Evolutionary conservation across 2,888 invertebrate species (phyloP), one percentile per base, ranked within the genome.

Genomic region (Cephus runcator): DNA sequence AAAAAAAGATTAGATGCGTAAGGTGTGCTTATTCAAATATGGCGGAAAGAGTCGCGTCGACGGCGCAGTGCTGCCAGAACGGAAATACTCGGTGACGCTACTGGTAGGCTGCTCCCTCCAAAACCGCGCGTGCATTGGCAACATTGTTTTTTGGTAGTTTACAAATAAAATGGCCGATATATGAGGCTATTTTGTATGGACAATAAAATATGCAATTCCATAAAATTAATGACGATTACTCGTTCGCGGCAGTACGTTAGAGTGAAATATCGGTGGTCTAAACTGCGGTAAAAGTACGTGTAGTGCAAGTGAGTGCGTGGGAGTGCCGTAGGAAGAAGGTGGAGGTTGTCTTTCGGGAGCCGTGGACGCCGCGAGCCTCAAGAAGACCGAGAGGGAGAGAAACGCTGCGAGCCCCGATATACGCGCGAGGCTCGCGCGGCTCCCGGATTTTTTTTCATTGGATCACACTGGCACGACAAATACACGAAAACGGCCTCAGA

Each of bases 111-210:
- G 86, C 88, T 89, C 89, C 89, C 88, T 89, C 89, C 90, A 90
- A 90, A 90, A 90, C 84, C 82, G 85, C 84, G 85, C 85, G 84
- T 83, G 82, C 80, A 88, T 91, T 91, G 91, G 91, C 87, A 89
- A 84, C 87, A 87, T 87, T 89, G 90, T 84, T 87, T 88, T 89
- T 89, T 89, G 87, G 90, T 91, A 91, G 91, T 91, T 91, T 91
- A 91, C 91, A 90, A 91, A 91, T 91, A 91, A 91, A 91, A 91
- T 91, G 91, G 91, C 91, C 91, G 91, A 90, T 89, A 90, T 88
- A 88, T 88, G 88, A 89, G 89, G 89, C 87, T 90, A 90, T 89
- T 90, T 90, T 90, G 88, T 89, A 88, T 89, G 88, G 86, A 89
- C 86, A 88, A 88, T 88, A 86, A 87, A 88, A 87, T 86, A 79